Evolutionary conservation across 1,140 invertebrate genomes (phyloP).

Genomic region (Wasmannia auropunctata): DNA sequence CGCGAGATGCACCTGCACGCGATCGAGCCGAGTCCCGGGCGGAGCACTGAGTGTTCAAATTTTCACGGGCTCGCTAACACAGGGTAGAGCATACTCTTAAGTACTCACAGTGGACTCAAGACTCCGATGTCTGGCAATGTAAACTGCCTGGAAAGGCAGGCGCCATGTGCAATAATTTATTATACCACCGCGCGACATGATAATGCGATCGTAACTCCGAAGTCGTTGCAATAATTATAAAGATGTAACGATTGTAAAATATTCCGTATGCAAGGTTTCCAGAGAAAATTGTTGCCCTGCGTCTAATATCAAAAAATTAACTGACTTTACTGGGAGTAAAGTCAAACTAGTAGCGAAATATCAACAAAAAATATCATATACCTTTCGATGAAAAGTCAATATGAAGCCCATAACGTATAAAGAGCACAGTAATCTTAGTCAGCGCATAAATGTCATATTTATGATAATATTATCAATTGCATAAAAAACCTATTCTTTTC

Average conservation of each 20-base stretch:
- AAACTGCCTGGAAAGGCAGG: background rate
- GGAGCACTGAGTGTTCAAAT: slow-evolving; percentile 38
- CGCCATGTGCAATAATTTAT: slow-evolving; percentile 22
- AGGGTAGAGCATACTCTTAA: slow-evolving; percentile 13
- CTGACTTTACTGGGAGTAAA: background rate
- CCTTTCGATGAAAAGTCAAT: background rate
- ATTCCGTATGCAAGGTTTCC: background rate
- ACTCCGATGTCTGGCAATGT: slow-evolving; percentile 24
- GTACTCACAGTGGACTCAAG: slow-evolving; percentile 12
- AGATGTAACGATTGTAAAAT: background rate
- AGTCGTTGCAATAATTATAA: slow-evolving; percentile 21
- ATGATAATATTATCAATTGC: background rate
- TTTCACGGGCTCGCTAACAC: slow-evolving; percentile 34
- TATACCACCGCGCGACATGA: background rate
- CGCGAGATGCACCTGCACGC: slow-evolving; percentile 65
- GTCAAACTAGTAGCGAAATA: background rate
- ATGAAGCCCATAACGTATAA: background rate
- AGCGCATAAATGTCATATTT: background rate
- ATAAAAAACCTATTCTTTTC: background rate
- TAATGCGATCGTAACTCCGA: background rate
- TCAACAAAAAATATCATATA: background rate
- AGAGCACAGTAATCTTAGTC: background rate
- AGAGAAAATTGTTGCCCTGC: background rate
- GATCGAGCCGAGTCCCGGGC: slow-evolving; percentile 4
- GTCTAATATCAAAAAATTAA: background rate